Percentiles rank a stretch among this genome's conserved stretches.
These are phyloP conservation scores for Grus americana DNA, from an alignment of 2,113 vertebrate species.

Conservation along the genomic window DNA sequence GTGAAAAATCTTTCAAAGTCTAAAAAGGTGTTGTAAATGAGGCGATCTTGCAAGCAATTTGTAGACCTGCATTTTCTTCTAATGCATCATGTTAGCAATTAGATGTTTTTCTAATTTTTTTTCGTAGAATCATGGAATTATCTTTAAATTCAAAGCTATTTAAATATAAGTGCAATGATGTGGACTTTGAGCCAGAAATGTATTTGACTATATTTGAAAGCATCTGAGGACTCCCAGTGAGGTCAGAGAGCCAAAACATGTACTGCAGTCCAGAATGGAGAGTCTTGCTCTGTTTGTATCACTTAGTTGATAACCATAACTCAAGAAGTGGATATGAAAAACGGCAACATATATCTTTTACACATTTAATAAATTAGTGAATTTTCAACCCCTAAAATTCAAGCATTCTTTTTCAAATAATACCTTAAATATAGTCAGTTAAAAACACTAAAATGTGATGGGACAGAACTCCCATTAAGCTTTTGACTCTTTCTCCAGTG, in stretches of 20 bases:
- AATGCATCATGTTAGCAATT: neutral
- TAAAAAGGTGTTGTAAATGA: neutral
- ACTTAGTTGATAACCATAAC: neutral
- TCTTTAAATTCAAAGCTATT: neutral
- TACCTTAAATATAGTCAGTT: neutral
- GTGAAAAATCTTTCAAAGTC: neutral
- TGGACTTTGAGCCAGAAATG: neutral
- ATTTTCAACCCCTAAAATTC: neutral
- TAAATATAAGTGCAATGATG: neutral
- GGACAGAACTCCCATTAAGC: neutral
- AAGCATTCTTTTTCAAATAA: neutral
- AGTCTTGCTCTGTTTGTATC: neutral
- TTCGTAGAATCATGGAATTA: no score
- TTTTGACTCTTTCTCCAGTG: neutral
- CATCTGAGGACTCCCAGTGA: neutral
- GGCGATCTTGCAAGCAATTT: neutral
- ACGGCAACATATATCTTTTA: neutral
- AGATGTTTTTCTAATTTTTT: neutral
- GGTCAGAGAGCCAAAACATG: neutral
- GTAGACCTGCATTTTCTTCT: neutral
- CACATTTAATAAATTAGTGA: neutral
- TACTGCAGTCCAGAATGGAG: neutral
- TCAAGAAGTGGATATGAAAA: neutral
- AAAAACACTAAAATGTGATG: neutral
- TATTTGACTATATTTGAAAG: neutral